These are phyloP conservation scores for Psilopogon haemacephalus DNA, from an alignment of 2,113 vertebrate genomes.

Conservation along the genomic window DNA sequence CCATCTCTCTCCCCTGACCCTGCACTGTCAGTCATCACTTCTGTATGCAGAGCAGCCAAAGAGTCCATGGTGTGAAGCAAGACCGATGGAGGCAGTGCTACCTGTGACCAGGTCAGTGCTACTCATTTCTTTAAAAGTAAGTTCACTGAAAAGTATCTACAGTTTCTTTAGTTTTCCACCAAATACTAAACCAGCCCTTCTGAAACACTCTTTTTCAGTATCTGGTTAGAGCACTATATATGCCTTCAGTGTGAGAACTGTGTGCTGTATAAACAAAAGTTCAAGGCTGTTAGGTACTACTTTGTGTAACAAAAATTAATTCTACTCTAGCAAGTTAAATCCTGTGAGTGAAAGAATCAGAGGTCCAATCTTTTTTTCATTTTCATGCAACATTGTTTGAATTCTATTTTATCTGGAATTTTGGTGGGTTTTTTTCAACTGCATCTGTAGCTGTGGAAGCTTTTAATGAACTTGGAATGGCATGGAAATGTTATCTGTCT, in stretches of 20 bases:
- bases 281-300: background rate
- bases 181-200: background rate
- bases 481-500: background rate
- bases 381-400: background rate
- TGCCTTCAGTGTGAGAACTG: background rate
- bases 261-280: background rate
- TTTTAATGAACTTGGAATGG: background rate
- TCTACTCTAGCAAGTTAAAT: background rate
- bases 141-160: background rate
- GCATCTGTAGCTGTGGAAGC: background rate
- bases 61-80: conserved; percentile 82
- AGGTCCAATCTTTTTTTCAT: background rate
- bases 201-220: background rate
- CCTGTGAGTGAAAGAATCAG: background rate
- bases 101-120: conserved; percentile 74
- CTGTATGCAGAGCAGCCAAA: conserved; percentile 82
- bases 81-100: conserved; percentile 72
- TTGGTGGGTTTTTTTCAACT: background rate
- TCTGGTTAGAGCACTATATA: background rate
- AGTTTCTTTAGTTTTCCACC: background rate
- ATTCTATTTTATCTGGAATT: background rate
- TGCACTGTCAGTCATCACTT: conserved; percentile 84
- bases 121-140: background rate
- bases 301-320: background rate
- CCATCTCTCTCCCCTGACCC: conserved; percentile 76